Evolutionary conservation across 2,888 invertebrate species (phyloP).

Genomic region (Andrena marginata): DNA sequence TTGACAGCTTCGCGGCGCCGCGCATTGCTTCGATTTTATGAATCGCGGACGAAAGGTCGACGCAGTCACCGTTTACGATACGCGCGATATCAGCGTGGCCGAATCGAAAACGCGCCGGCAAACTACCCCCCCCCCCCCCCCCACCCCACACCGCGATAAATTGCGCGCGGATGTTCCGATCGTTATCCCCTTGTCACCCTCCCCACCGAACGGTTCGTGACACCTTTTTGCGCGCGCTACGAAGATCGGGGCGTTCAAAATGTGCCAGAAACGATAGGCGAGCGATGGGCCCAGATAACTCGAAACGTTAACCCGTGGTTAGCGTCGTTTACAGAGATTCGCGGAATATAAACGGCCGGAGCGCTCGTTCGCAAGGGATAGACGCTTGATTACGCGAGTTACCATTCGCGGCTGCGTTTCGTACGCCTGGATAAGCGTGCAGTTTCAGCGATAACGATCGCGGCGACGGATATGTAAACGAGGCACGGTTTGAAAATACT

Average conservation of each 20-base stretch:
- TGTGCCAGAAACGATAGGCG: constrained; percentile 8
- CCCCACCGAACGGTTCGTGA: neutral
- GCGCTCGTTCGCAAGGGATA: too few relatives aligned
- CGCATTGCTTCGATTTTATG: neutral
- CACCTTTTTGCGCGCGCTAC: neutral
- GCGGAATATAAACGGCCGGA: too few relatives aligned
- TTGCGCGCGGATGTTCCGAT: neutral
- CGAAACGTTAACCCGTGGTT: too few relatives aligned
- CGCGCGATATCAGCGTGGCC: neutral
- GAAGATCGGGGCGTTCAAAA: neutral
- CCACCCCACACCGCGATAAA: neutral
- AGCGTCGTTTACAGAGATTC: too few relatives aligned
- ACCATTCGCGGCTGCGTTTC: neutral
- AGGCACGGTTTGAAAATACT: constrained; percentile 28
- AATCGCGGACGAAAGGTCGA: constrained; percentile 20
- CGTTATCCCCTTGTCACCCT: neutral
- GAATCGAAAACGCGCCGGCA: neutral
- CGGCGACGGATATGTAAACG: constrained; percentile 43
- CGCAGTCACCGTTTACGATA: neutral
- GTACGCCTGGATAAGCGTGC: neutral
- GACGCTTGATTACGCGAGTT: too few relatives aligned
- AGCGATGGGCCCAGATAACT: neutral
- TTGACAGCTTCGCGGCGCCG: neutral
- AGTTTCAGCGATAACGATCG: neutral
- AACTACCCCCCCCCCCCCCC: too few relatives aligned